phyloP scores from a whole-genome alignment of 2,888 invertebrate genomes.

The Mamestra brassicae region DNA sequence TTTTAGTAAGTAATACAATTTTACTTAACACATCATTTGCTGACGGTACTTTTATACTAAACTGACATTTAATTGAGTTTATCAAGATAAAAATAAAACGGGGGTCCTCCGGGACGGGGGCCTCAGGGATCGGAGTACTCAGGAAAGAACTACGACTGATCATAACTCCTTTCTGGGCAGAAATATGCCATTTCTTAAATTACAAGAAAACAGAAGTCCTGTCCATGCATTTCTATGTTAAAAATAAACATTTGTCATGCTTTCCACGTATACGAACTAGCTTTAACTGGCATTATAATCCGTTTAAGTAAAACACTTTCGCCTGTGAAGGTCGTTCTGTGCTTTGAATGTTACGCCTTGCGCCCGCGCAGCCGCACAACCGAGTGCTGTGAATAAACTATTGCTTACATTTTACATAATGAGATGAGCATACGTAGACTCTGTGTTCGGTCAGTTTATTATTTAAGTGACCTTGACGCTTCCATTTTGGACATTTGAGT shows the following conservation, averaged over 20 bases:
- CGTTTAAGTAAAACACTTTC: constrained; percentile 86
- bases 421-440: constrained; percentile 59
- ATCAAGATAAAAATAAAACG: no score
- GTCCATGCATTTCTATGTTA: constrained; percentile 34
- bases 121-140: no score
- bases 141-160: no score
- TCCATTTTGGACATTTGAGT: constrained; percentile 14
- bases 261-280: constrained; percentile 62
- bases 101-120: no score
- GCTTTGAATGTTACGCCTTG: constrained; percentile 77
- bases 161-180: no score
- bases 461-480: constrained; percentile 35
- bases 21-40: no score
- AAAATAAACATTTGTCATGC: constrained; percentile 52
- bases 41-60: no score
- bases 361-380: constrained; percentile 72
- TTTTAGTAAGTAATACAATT: no score
- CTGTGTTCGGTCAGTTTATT: constrained; percentile 23
- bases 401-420: constrained; percentile 65
- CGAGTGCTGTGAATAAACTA: constrained; percentile 69
- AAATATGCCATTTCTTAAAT: not conserved
- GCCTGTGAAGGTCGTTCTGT: constrained; percentile 81
- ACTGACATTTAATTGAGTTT: no score
- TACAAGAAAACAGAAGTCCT: not conserved
- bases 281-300: constrained; percentile 74